Evolutionary conservation across 2,888 invertebrate genomes (phyloP).

Genomic region (Cerceris ruficornis): DNA sequence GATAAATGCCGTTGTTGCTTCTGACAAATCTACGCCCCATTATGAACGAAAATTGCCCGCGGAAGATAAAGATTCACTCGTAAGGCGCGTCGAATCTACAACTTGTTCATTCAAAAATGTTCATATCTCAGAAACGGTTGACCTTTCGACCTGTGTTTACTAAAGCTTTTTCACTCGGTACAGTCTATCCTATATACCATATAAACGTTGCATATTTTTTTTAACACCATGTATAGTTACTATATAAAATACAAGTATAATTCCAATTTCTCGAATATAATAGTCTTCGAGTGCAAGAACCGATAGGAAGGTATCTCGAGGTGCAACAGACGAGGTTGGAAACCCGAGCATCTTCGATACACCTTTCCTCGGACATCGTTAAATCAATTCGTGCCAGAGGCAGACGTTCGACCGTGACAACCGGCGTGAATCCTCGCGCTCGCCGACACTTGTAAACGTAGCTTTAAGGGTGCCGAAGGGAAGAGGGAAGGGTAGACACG

Average conservation of each 20-base stretch:
- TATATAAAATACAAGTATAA: no score
- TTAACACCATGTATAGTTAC: no score
- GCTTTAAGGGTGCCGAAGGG: constrained; percentile 59
- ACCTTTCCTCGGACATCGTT: constrained; percentile 29
- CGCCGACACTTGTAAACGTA: constrained; percentile 65
- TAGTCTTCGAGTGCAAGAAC: no score
- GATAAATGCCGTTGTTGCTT: constrained; percentile 25
- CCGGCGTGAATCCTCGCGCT: constrained; percentile 60
- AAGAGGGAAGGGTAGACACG: constrained; percentile 40
- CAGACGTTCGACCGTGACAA: constrained; percentile 53
- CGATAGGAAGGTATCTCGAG: no score
- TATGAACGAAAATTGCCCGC: constrained; percentile 10
- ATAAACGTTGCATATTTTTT: no score
- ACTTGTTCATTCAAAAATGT: no score
- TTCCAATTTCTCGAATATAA: no score
- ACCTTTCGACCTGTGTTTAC: no score
- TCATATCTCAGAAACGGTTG: no score
- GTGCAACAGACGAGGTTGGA: no score
- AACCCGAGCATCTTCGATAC: not conserved
- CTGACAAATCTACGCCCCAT: constrained; percentile 36
- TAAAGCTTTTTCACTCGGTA: no score
- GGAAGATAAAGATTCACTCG: not conserved
- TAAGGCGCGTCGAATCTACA: not conserved
- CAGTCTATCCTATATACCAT: no score
- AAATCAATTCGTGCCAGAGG: constrained; percentile 59